phyloP scores from a whole-genome alignment of 2,797 vertebrate genomes.

The Paramormyrops hopkinsi region DNA sequence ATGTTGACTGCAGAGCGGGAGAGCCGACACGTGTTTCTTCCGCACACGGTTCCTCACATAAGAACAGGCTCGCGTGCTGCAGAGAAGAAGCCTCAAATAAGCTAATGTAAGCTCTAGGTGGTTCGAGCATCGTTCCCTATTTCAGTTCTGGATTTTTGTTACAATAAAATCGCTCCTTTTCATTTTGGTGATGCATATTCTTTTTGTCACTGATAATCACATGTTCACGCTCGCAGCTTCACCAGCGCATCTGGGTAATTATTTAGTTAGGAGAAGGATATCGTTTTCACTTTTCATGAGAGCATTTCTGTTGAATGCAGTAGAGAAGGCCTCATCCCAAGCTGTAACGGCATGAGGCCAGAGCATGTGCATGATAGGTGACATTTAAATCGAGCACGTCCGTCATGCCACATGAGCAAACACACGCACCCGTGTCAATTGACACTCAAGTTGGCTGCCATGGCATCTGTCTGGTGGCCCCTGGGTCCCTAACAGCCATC shows the following conservation, averaged over 20 bases:
- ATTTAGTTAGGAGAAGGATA: background rate
- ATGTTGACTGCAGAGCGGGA: conserved; percentile 11
- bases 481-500: conserved; percentile 1
- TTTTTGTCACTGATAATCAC: background rate
- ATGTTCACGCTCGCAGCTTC: background rate
- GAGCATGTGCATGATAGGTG: background rate
- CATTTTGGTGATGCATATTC: conserved; percentile 35
- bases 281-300: background rate
- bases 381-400: background rate
- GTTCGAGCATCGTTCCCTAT: conserved; percentile 36
- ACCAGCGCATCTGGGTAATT: background rate
- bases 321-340: background rate
- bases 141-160: conserved; percentile 39
- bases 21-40: background rate
- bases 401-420: background rate
- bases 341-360: background rate
- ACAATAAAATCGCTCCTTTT: conserved; percentile 27
- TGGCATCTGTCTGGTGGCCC: background rate
- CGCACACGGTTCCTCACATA: background rate
- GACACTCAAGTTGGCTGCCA: background rate
- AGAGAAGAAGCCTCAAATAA: conserved; percentile 35
- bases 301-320: background rate
- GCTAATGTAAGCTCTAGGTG: conserved; percentile 51
- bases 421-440: background rate
- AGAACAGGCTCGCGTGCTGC: conserved; percentile 28